Evolutionary conservation across 1,140 invertebrate species (phyloP), one percentile per base, ranked within the genome.

Genomic region (Drosophila pallidifrons): DNA sequence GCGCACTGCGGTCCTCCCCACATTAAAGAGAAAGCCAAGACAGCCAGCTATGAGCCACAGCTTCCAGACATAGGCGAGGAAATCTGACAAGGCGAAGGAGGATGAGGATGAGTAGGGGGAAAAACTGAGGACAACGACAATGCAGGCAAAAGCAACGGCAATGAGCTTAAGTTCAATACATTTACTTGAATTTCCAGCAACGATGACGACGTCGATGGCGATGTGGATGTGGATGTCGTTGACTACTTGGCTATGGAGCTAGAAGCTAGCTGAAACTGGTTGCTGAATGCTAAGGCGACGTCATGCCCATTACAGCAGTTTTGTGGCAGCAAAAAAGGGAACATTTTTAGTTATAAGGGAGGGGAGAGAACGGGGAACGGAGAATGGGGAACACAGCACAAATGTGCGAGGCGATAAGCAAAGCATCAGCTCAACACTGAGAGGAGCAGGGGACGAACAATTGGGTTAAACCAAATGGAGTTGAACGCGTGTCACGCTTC

Each of bases 111-210:
- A 35, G 16, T 10, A 20, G 28, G 30, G 7, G 5, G 30, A 3
- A 11, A 57, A 15, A 61, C 25, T 4, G 30, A 32, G 10, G 61
- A 74, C 77, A 58, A 74, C 77, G 81, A 83, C 81, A 82, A 72
- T 72, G 83, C 82, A 79, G 72, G 83, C 60, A 73, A 49, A 66
- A 30, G 54, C 54, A 57, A 46, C 11, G 70, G 75, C 85, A 88
- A 88, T 88, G 85, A 88, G 85, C 85, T 88, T 88, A 88, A 89
- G 85, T 88, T 88, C 85, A 88, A 88, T 89, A 88, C 85, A 88
- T 88, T 88, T 88, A 89, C 85, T 88, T 89, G 83, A 87, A 88
- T 87, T 80, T 87, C 38, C 69, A 87, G 69, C 72, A 38, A 80
- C 51, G 68, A 73, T 60, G 76, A 80, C 74, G 77, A 80, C 70